Percentiles rank a stretch among this genome's conserved stretches.
Conservation (phyloP, 2,113 vertebrate genomes). For the Muscicapa adusta region DNA sequence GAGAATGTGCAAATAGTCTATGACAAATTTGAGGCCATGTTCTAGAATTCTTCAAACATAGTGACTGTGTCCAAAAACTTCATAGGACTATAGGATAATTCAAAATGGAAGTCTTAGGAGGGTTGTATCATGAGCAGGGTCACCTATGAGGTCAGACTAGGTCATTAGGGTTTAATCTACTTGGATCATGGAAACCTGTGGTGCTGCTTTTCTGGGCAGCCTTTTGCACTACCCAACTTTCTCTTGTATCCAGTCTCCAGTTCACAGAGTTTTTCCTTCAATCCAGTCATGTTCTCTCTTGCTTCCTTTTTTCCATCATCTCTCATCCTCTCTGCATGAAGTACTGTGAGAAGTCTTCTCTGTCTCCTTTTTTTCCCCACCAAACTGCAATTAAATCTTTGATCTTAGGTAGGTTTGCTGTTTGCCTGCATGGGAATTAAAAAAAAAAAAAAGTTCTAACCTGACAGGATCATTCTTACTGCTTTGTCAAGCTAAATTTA, state of each 20-base stretch:
- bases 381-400: background rate
- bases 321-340: background rate
- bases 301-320: background rate
- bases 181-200: background rate
- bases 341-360: background rate
- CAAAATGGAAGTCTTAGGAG: background rate
- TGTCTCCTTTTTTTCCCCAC: background rate
- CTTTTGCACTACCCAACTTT: background rate
- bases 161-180: background rate
- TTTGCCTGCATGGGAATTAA: background rate
- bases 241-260: background rate
- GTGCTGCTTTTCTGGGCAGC: background rate
- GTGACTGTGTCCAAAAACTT: background rate
- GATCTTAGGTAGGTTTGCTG: background rate
- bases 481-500: background rate
- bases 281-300: background rate
- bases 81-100: background rate
- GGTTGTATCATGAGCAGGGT: background rate
- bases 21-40: fast-evolving
- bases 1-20: background rate
- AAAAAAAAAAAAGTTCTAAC: background rate
- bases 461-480: background rate
- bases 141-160: background rate
- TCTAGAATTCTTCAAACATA: background rate
- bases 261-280: background rate